Base-by-base conservation (phyloP, 2,113 vertebrate species). In the Cairina moschata region DNA sequence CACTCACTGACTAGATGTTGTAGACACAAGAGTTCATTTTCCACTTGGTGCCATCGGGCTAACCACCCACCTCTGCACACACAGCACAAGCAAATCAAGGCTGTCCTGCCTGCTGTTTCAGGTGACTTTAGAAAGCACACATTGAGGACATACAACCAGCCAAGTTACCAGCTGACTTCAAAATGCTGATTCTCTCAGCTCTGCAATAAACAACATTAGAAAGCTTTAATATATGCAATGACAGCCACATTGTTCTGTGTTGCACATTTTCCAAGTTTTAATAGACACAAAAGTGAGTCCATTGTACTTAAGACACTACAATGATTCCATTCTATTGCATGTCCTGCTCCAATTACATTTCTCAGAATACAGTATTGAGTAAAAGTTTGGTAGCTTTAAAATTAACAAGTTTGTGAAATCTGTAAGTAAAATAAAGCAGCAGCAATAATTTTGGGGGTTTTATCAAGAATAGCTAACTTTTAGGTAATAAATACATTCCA, bases 401-500 rank as follows among this genome's bases (percentile, higher is more conserved):
- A 96, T 96, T 95, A 96, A 96, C 90, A 74, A 56, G 67, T 77
- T 92, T 96, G 96, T 97, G 95, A 97, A 94, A 97, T 95, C 95
- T 88, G 95, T 97, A 97, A 94, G 94, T 93, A 96, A 97, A 97
- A 97, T 95, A 97, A 98, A 98, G 98, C 98, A 99, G 99, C 98
- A 98, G 98, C 97, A 96, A 92, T 93, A 97, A 95, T 94, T 87
- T 97, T 87, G 38, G 96, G 90, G 97, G 72, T 96, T 97, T 97
- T 95, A 97, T 94, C 96, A 98, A 98, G 97, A 96, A 97, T 95
- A 96, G 98, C 97, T 97, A 97, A 97, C 97, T 97, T 97, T 97
- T 86, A 97, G 82, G 97, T 98, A 98, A 99, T 99, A 99, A 99
- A 99, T 99, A 99, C 98, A 99, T 98, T 99, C 98, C 91, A 83